Conservation (phyloP, 2,888 invertebrate genomes). For the Cantharis lateralis region DNA sequence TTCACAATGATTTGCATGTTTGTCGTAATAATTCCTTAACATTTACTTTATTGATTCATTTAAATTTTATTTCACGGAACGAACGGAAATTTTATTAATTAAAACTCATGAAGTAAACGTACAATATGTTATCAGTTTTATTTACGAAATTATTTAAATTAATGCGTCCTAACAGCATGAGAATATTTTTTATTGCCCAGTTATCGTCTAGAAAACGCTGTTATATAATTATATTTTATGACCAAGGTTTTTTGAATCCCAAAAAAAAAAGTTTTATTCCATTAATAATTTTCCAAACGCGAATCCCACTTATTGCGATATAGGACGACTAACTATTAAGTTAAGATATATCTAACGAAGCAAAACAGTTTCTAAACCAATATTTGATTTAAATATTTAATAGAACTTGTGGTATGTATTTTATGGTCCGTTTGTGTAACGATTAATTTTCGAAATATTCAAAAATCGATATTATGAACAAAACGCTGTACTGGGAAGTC, state of each 20-base stretch:
- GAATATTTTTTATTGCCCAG: neutral
- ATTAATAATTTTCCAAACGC: neutral
- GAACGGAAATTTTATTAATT: neutral
- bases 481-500: neutral
- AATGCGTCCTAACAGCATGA: neutral
- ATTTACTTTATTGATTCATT: slow-evolving; percentile 27
- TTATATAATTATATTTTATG: neutral
- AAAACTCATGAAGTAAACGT: neutral
- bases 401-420: neutral
- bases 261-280: neutral
- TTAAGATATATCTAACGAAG: neutral
- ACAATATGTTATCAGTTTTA: neutral
- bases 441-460: neutral
- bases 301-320: neutral
- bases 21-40: slow-evolving; percentile 26
- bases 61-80: neutral
- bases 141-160: neutral
- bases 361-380: neutral
- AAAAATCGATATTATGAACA: neutral
- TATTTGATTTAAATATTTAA: neutral
- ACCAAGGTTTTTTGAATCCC: neutral
- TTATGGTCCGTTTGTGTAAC: neutral
- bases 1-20: slow-evolving; percentile 29
- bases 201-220: neutral
- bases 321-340: neutral